Conservation (phyloP, 2,113 vertebrate genomes). For the Phaetusa simplex region DNA sequence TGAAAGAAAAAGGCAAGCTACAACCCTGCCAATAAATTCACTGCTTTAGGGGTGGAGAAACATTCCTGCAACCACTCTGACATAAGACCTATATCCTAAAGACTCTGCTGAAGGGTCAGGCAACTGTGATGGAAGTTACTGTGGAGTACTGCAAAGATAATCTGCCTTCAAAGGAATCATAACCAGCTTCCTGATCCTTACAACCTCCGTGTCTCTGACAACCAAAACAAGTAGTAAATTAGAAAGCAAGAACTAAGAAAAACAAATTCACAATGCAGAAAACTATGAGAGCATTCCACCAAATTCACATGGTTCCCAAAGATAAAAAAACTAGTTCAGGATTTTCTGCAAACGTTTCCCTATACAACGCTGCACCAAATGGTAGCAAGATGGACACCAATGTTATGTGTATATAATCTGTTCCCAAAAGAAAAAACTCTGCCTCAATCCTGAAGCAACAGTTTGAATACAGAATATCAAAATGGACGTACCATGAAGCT, state of each 20-base stretch:
- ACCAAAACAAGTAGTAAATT: background rate
- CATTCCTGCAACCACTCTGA: background rate
- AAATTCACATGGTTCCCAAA: background rate
- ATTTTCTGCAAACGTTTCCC: background rate
- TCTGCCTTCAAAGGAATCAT: background rate
- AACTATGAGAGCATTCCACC: background rate
- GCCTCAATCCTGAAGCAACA: background rate
- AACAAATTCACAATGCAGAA: background rate
- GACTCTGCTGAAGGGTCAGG: background rate
- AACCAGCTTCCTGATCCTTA: background rate
- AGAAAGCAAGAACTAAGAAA: background rate
- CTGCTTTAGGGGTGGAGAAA: background rate
- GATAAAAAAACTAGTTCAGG: background rate
- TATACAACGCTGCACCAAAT: background rate
- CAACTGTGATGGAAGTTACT: background rate
- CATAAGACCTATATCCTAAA: background rate
- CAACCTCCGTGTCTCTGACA: background rate
- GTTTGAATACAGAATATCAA: background rate
- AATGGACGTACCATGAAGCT: background rate
- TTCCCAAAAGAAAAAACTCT: background rate
- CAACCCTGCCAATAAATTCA: background rate
- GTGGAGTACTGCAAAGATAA: background rate
- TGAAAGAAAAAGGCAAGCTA: background rate
- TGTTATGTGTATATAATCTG: fast-evolving
- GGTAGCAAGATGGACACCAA: background rate